These are phyloP conservation scores for Armadillidium nasatum DNA, from an alignment of 1,140 invertebrate species.

Conservation along the genomic window DNA sequence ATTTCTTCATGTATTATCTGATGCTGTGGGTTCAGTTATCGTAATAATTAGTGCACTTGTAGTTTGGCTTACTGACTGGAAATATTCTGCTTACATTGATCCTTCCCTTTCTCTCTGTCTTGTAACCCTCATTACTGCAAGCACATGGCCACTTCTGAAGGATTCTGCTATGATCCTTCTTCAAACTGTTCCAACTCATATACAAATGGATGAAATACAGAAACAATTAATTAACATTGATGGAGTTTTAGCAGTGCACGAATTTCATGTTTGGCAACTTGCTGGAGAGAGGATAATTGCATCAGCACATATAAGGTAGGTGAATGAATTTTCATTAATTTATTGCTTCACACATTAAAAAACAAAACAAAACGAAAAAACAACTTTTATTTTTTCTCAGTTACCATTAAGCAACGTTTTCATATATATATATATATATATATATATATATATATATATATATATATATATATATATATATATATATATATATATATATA, in stretches of 20 bases:
- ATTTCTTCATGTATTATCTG: constrained; percentile 93
- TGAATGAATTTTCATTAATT: too few relatives aligned
- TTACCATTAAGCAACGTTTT: too few relatives aligned
- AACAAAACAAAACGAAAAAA: too few relatives aligned
- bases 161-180: constrained; percentile 83
- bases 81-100: constrained; percentile 78
- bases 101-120: constrained; percentile 81
- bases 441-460: too few relatives aligned
- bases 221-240: constrained; percentile 79
- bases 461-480: too few relatives aligned
- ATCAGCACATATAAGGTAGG: constrained; percentile 74
- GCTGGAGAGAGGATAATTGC: constrained; percentile 88
- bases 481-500: too few relatives aligned
- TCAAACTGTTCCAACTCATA: constrained; percentile 88
- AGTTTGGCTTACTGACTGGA: constrained; percentile 80
- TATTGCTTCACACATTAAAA: too few relatives aligned
- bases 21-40: constrained; percentile 84
- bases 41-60: constrained; percentile 89
- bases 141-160: constrained; percentile 78
- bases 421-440: too few relatives aligned
- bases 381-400: too few relatives aligned
- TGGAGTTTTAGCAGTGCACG: constrained; percentile 84
- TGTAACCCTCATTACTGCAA: constrained; percentile 71
- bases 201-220: constrained; percentile 64
- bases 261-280: constrained; percentile 91